Base-by-base conservation (phyloP, 2,797 vertebrate genomes). In the Coregonus sp. region DNA sequence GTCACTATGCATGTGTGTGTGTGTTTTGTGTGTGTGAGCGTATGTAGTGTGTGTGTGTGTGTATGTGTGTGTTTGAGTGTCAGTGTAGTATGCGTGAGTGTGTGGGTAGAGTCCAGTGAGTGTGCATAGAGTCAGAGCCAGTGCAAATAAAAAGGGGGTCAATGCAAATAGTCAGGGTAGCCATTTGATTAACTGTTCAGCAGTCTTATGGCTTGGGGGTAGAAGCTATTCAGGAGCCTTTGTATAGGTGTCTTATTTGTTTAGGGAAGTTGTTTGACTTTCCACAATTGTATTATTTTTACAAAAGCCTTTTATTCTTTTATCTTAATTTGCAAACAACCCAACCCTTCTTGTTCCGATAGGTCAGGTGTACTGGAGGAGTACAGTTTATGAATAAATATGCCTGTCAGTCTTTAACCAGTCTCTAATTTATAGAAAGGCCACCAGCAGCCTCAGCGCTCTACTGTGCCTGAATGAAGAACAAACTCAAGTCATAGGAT, bases 321-420 rank as follows among this genome's bases (percentile, higher is more conserved):
- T 67, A 31, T 67, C 65, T 67, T 33, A 67, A 52, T 63, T 25
- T 63, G 20, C 59, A 63, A 63, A 63, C 59, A 20, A 52, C 15
- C 51, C 51, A 16, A 16, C 51, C 51, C 4, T 52, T 52, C 12
- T 52, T 63, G 18, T 63, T 63, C 59, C 9, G 6, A 20, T 5
- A 25, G 59, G 54, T 59, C 1, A 59, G 54, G 59, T 63, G 59
- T 5, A 25, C 20, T 11, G 20, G 6, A 63, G 59, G 59, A 63
- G 59, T 63, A 63, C 15, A 52, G 51, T 16, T 52, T 52, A 16
- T 16, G 20, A 63, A 29, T 63, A 63, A 20, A 29, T 63, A 63
- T 7, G 7, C 6, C 6, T 20, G n/a, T 63, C 20, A 63, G n/a
- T 63, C 7, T 29, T 20, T 20, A 20, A 63, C 54, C 12, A 4